Conservation (phyloP, 2,113 vertebrate genomes). For the Alectura lathami region DNA sequence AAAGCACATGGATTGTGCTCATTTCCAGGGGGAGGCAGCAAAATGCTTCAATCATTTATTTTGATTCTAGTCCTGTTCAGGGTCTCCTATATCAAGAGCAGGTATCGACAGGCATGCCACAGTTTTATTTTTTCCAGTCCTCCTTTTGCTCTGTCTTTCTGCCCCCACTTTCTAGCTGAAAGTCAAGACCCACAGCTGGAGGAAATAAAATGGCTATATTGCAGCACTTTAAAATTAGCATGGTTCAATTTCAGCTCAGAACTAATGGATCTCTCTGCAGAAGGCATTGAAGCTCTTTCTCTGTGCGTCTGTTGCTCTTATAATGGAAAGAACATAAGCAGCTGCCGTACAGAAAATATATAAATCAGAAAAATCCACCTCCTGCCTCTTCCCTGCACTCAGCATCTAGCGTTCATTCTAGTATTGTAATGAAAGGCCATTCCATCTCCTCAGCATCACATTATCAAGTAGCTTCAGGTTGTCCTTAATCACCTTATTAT, state of each 20-base stretch:
- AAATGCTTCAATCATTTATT: background rate
- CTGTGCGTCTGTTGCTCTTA: background rate
- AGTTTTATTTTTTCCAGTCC: constrained; percentile 46
- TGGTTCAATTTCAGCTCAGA: constrained; percentile 61
- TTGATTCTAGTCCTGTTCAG: background rate
- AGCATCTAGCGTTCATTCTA: background rate
- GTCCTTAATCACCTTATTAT: constrained; percentile 65
- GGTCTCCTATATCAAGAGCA: background rate
- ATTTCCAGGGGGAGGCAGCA: background rate
- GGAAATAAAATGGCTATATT: constrained; percentile 70
- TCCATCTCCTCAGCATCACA: constrained; percentile 36
- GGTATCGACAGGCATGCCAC: constrained; percentile 38
- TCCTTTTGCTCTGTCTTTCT: background rate
- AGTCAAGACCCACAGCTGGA: constrained; percentile 68
- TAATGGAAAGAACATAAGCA: constrained; percentile 53
- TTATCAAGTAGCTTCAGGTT: constrained; percentile 68
- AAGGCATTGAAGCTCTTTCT: constrained; percentile 35
- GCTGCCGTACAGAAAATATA: background rate
- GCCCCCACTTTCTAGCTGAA: constrained; percentile 22
- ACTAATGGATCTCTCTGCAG: background rate
- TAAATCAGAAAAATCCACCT: background rate
- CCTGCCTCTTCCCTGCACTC: background rate
- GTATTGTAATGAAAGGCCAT: constrained; percentile 21
- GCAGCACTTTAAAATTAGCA: constrained; percentile 64
- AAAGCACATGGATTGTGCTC: background rate